A percentile compares a stretch with the other conserved stretches of the same genome.
Evolutionary conservation across 2,888 invertebrate genomes (phyloP).

Genomic region (Malthinus seriepunctatus): DNA sequence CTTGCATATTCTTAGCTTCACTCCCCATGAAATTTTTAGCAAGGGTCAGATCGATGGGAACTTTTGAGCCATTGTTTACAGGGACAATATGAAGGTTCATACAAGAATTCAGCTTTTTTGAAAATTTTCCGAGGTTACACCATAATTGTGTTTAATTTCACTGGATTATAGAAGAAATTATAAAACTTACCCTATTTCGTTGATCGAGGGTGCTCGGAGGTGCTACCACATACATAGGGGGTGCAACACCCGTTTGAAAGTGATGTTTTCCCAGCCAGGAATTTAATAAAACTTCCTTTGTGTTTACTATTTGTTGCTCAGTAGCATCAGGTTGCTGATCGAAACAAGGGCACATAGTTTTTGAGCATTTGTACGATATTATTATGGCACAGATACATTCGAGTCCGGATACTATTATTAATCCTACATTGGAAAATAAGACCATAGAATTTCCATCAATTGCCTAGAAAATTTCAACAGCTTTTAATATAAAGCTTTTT

Average conservation of each 20-base stretch:
- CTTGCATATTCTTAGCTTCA: too few species aligned
- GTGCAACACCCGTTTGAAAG: slow-evolving; percentile 28
- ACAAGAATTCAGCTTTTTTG: too few species aligned
- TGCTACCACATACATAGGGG: slow-evolving; percentile 46
- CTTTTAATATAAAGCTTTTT: too few species aligned
- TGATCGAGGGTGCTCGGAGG: slow-evolving; percentile 36
- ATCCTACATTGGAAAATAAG: slow-evolving; percentile 64
- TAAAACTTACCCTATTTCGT: slow-evolving; percentile 35
- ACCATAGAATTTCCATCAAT: slow-evolving; percentile 46
- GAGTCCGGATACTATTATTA: slow-evolving; percentile 62
- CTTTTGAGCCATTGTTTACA: too few species aligned
- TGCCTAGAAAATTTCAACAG: neutral
- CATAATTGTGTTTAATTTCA: too few species aligned
- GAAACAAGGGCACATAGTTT: slow-evolving; percentile 63
- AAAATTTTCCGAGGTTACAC: too few species aligned
- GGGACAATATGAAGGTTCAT: too few species aligned
- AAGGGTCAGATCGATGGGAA: too few species aligned
- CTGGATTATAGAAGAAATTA: too few species aligned
- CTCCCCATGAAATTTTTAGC: too few species aligned
- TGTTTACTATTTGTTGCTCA: slow-evolving; percentile 46
- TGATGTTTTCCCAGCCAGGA: slow-evolving; percentile 61
- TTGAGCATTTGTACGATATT: slow-evolving; percentile 60
- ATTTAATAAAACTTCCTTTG: slow-evolving; percentile 61
- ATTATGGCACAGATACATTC: slow-evolving; percentile 62
- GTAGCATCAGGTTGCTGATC: slow-evolving; percentile 48